These are phyloP conservation scores for Falco concolor DNA, from an alignment of 2,797 vertebrate genomes.

Conservation along the genomic window DNA sequence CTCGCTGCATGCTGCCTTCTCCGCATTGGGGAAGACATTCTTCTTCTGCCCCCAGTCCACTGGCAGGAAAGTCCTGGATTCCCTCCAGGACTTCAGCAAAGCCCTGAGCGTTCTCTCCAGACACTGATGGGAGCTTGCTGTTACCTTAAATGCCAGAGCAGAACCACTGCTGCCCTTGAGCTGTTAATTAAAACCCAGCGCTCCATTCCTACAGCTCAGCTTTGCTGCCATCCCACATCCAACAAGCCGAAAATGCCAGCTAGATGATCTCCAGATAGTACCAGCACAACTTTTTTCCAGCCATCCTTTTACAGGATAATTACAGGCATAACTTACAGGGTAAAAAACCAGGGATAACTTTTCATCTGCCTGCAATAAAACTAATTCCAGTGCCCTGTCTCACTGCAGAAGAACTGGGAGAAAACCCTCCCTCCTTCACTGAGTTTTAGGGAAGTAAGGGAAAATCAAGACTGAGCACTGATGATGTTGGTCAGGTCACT, in stretches of 20 bases:
- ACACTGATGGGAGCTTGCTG: neutral
- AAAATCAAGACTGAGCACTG: neutral
- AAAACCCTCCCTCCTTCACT: neutral
- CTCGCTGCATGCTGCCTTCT: neutral
- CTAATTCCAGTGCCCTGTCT: neutral
- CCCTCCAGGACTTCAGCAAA: neutral
- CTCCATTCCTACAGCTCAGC: neutral
- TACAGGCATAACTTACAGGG: neutral
- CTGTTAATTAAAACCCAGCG: neutral
- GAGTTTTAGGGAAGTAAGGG: neutral
- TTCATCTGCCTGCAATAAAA: neutral
- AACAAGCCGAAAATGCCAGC: neutral
- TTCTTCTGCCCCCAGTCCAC: neutral
- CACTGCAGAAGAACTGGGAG: rapidly evolving
- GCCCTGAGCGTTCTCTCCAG: neutral
- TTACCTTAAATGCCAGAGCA: neutral
- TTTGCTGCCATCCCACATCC: neutral
- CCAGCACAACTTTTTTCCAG: neutral
- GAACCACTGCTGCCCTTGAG: neutral
- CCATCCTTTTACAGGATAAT: neutral
- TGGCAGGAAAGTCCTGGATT: neutral
- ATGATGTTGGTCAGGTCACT: neutral
- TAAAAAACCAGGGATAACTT: neutral
- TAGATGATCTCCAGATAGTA: neutral
- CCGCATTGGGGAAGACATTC: rapidly evolving